phyloP scores from a whole-genome alignment of 2,113 vertebrate genomes.

The Aspiorhynchus laticeps region DNA sequence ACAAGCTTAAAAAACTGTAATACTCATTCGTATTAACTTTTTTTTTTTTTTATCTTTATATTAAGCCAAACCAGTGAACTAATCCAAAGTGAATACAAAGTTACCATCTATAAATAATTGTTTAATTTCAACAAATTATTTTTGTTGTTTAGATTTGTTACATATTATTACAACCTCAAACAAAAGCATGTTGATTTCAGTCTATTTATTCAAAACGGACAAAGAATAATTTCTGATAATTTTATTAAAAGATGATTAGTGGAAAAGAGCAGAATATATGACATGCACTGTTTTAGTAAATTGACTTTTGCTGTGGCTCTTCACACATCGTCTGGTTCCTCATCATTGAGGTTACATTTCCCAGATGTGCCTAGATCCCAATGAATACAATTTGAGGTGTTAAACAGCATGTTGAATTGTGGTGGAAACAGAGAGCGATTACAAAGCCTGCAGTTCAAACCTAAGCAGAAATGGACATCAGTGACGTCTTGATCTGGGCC shows the following conservation, averaged over 20 bases:
- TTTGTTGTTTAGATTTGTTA: neutral
- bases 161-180: neutral
- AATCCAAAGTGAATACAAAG: neutral
- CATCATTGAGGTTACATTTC: neutral
- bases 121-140: no score
- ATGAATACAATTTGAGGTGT: neutral
- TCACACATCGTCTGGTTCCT: neutral
- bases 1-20: neutral
- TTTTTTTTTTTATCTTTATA: neutral
- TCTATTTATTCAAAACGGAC: neutral
- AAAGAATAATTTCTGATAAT: neutral
- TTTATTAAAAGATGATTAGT: neutral
- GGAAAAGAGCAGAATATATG: neutral
- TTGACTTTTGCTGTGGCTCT: no score
- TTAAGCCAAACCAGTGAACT: neutral
- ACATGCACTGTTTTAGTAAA: neutral
- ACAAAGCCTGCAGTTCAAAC: neutral
- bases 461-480: neutral
- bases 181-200: neutral
- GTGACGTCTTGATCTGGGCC: constrained; percentile 1
- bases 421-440: neutral
- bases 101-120: no score
- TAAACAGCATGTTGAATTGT: neutral
- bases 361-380: neutral
- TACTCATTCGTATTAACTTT: neutral